Conservation (phyloP, 2,113 vertebrate genomes). For the Falcunculus frontatus region DNA sequence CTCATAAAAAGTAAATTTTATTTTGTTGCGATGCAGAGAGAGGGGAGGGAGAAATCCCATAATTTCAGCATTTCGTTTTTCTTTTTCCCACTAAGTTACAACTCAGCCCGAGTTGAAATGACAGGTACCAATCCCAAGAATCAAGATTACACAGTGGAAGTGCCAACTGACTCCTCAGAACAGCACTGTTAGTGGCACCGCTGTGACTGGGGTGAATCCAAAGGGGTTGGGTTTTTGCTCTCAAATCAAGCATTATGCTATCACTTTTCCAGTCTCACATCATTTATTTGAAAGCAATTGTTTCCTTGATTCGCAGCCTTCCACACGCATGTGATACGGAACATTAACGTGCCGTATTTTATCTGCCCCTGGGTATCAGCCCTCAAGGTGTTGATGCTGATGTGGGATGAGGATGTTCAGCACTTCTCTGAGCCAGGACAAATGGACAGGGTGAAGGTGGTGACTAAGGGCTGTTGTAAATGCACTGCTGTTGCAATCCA, state of each 20-base stretch:
- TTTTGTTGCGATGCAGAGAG: not conserved
- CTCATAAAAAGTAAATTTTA: not conserved
- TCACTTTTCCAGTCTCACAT: not conserved
- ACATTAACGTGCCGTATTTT: accelerated
- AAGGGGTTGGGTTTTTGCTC: not conserved
- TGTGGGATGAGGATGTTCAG: not conserved
- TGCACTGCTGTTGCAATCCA: not conserved
- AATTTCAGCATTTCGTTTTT: not conserved
- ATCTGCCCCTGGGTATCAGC: not conserved
- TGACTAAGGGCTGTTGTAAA: not conserved
- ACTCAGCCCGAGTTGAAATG: not conserved
- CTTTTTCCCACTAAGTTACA: not conserved
- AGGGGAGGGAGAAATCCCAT: not conserved
- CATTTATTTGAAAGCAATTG: not conserved
- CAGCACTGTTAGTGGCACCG: not conserved
- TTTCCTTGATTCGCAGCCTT: not conserved
- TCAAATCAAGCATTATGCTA: not conserved
- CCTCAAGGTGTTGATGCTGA: not conserved
- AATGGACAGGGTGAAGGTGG: not conserved
- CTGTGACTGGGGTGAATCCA: not conserved
- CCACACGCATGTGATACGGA: accelerated
- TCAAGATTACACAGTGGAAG: not conserved
- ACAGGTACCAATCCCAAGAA: not conserved
- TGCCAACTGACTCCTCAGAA: not conserved
- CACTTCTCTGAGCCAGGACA: not conserved